These are phyloP conservation scores for Parelbella ahira DNA, from an alignment of 2,888 invertebrate species.

Conservation along the genomic window DNA sequence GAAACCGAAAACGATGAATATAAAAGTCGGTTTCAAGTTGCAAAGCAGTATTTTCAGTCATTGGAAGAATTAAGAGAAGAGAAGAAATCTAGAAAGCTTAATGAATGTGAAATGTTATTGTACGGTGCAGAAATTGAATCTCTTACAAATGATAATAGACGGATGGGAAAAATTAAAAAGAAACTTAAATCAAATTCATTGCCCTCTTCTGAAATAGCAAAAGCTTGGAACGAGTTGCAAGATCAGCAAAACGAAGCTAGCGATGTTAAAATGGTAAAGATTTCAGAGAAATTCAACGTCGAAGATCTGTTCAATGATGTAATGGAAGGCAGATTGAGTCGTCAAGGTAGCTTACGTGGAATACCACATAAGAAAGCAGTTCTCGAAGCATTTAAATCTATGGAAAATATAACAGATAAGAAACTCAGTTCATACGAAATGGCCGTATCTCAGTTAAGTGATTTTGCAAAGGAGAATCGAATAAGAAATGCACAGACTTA, in stretches of 20 bases:
- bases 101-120: constrained; percentile 63
- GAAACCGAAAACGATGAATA: constrained; percentile 54
- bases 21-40: constrained; percentile 69
- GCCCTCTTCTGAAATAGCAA: constrained; percentile 69
- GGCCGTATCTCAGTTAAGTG: constrained; percentile 52
- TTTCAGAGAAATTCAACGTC: constrained; percentile 76
- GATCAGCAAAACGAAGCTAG: constrained; percentile 39
- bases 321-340: constrained; percentile 66
- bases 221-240: constrained; percentile 61
- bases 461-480: constrained; percentile 57
- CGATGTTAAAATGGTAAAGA: constrained; percentile 59
- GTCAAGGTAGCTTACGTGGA: constrained; percentile 74
- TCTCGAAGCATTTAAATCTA: constrained; percentile 72
- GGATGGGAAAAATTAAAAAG: constrained; percentile 44
- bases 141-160: constrained; percentile 41
- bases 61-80: constrained; percentile 62
- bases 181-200: constrained; percentile 63
- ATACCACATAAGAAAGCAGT: constrained; percentile 79
- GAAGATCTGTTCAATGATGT: constrained; percentile 74
- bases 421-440: constrained; percentile 66
- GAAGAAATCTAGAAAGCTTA: constrained; percentile 54
- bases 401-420: constrained; percentile 65
- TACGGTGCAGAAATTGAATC: constrained; percentile 60
- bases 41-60: constrained; percentile 74
- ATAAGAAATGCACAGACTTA: constrained; percentile 66